Evolutionary conservation across 2,797 vertebrate genomes (phyloP).

Genomic region (Neosilurus mollespiculum): DNA sequence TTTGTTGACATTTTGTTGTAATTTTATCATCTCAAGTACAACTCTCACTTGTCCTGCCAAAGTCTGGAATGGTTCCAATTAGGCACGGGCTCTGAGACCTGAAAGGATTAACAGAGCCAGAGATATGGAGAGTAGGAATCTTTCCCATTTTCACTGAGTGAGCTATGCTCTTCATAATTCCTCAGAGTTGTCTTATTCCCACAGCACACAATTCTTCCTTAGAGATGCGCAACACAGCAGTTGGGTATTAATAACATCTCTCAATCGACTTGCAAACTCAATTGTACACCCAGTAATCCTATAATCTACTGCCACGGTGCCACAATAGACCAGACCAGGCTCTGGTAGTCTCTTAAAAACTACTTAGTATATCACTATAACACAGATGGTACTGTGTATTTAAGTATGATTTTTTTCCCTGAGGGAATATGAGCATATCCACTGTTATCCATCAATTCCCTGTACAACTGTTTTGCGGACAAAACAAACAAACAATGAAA

Average conservation of each 20-base stretch:
- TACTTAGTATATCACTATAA: neutral
- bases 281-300: constrained; percentile 53
- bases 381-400: constrained; percentile 1
- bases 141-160: neutral
- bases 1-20: neutral
- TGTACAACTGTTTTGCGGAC: neutral
- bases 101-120: neutral
- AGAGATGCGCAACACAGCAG: constrained; percentile 31
- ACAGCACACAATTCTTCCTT: constrained; percentile 33
- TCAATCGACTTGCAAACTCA: constrained; percentile 52
- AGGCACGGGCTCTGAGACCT: neutral
- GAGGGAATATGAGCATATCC: neutral
- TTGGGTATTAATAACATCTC: constrained; percentile 49
- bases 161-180: constrained; percentile 43
- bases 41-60: neutral
- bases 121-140: neutral
- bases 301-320: constrained; percentile 45
- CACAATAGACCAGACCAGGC: constrained; percentile 31
- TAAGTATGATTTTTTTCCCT: neutral
- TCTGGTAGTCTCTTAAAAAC: constrained; percentile 31
- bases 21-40: neutral
- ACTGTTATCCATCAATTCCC: neutral
- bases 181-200: constrained; percentile 49
- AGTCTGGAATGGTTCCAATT: neutral
- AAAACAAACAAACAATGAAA: too few species aligned